Evolutionary conservation across 2,888 invertebrate species (phyloP), one percentile per base, ranked within the genome.

Genomic region (Anarsia innoxiella): DNA sequence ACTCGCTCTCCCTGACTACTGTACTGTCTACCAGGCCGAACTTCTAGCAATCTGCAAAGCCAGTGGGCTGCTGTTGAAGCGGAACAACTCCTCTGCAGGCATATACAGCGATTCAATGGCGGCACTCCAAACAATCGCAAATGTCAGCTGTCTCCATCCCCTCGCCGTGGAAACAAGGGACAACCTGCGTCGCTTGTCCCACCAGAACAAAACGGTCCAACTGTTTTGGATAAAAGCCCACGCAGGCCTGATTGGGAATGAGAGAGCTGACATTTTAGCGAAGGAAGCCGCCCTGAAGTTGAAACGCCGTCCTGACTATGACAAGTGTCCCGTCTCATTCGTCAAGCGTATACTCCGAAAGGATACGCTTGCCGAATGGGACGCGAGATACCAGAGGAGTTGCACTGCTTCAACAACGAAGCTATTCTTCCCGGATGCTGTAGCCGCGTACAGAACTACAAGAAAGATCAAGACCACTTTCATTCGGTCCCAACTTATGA

Each of bases 281-380:
- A 47, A 47, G 11, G 8, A 23, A 2, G 48, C 43, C 0, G 43
- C 43, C 1, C 6, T 23, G 12, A 23, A 15, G 1, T 2, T 6
- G 3, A 40, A 41, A n/a, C 13, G 10, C 0, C 26, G 4, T 1
- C 31, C 33, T 0, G 23, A 39, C 3, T 45, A 45, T 13, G 39
- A 37, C 8, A 10, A 11, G 3, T 28, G 16, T 9, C 39, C 41
- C 10, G 11, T 35, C 1, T 37, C 39, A 4, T 32, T 26, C 29
- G 29, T 30, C 1, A 42, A 33, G 32, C 2, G 26, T 1, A 23
- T 11, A 1, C 31, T 40, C n/a, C 34, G 43, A 6, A 1, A 15
- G 10, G 11, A 14, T 1, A 12, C 40, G 1, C 14, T 40, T 2
- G 5, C 26, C n/a, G 19, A 31, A 25, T 37, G 37, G 37, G 19